phyloP scores from a whole-genome alignment of 1,140 invertebrate species.

The Bombus impatiens region DNA sequence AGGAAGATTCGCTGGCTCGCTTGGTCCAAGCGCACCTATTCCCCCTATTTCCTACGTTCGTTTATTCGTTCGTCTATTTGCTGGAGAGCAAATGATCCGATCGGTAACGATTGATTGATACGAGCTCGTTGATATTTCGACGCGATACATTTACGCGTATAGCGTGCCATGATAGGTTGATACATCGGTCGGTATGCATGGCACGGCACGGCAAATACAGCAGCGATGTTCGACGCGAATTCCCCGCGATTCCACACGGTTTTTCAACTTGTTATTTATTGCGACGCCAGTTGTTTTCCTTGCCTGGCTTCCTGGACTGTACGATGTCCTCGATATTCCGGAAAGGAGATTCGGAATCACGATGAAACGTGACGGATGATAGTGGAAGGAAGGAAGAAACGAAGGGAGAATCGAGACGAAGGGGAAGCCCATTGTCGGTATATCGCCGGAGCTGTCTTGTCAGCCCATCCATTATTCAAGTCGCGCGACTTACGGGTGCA shows the following conservation, averaged over 20 bases:
- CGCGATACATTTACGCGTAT: background rate
- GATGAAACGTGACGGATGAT: constrained; percentile 66
- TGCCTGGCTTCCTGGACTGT: background rate
- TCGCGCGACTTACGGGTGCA: constrained; percentile 66
- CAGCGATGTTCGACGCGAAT: background rate
- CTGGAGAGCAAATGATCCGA: background rate
- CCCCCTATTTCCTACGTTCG: no score
- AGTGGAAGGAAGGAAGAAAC: constrained; percentile 61
- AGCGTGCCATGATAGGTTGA: constrained; percentile 8
- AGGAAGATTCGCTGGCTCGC: no score
- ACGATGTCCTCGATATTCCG: constrained; percentile 15
- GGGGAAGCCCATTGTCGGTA: constrained; percentile 58
- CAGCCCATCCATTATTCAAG: constrained; percentile 72
- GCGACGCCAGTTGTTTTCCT: constrained; percentile 12
- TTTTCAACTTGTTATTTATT: constrained; percentile 37
- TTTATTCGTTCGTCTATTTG: background rate
- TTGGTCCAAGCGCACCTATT: background rate
- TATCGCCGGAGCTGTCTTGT: constrained; percentile 66
- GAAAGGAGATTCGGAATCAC: constrained; percentile 56
- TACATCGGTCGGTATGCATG: background rate
- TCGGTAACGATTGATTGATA: background rate
- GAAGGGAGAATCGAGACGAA: constrained; percentile 54
- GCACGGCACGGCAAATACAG: background rate
- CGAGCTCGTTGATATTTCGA: background rate
- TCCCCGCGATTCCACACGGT: background rate